Base-by-base conservation (phyloP, 2,797 vertebrate species). In the Malurus splendens region DNA sequence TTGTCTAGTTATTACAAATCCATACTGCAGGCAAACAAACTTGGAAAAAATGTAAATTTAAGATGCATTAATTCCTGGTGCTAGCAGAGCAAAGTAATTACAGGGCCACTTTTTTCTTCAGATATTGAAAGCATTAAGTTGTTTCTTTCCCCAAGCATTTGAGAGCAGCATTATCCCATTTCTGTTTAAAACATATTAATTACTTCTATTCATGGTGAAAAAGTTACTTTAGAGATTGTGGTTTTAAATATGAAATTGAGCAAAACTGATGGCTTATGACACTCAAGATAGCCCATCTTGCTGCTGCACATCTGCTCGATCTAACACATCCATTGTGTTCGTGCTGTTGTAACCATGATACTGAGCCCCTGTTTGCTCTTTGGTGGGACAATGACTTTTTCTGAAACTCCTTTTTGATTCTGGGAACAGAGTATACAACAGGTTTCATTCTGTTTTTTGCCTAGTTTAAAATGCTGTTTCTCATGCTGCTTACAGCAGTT, bases 311-410 rank as follows among this genome's bases (percentile, higher is more conserved):
- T 42, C 39, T 61, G 4, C n/a, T 59, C 5, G 2, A 19, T 41
- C 39, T 36, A 27, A 36, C 2, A 18, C 1, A 12, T 25, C 55
- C 20, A 0, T 22, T 73, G 45, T 51, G 52, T 78, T 82, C 91
- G 90, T 94, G 92, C 87, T 93, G 3, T n/a, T 82, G 59, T 75
- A 91, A 85, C 77, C 48, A 4, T 14, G n/a, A n/a, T 47, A 30
- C 30, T 27, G 59, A 82, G 15, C 15, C 2, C 1, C n/a, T 28
- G 23, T 39, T 71, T 61, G 51, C 50, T 59, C 18, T 59, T 54
- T 8, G 5, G 11, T 56, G 36, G 52, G 62, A 7, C n/a, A 57
- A 20, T 56, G 25, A 47, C 61, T 71, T 85, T 4, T 64, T 54
- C 85, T 55, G 57, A 39, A 70, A 82, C 39, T 67, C 59, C 52